A percentile compares a stretch with the other conserved stretches of the same genome.
Evolutionary conservation across 2,888 invertebrate genomes (phyloP).

Genomic region (Chaitophorus viminalis): DNA sequence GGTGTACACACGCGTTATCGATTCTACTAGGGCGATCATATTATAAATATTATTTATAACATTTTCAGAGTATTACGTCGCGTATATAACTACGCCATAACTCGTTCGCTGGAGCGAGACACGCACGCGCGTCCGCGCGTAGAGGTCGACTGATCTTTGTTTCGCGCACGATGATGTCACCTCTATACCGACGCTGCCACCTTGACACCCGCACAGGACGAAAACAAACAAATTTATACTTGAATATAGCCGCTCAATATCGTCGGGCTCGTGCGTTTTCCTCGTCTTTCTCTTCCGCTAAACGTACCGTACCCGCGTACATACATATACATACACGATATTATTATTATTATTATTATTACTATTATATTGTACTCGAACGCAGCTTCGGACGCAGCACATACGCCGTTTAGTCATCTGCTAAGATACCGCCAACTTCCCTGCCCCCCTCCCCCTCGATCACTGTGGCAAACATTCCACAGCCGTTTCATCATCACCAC

Average conservation of each 20-base stretch:
- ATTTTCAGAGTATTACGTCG: too few relatives aligned
- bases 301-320: too few relatives aligned
- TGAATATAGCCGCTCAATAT: neutral
- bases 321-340: too few relatives aligned
- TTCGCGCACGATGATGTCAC: slow-evolving; percentile 45
- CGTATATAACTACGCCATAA: neutral
- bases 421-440: neutral
- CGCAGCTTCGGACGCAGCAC: neutral
- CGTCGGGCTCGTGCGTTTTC: neutral
- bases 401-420: slow-evolving; percentile 33
- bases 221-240: slow-evolving; percentile 29
- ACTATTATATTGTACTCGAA: too few relatives aligned
- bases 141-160: slow-evolving; percentile 32
- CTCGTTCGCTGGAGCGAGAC: neutral
- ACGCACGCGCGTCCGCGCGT: neutral
- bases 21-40: too few relatives aligned
- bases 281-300: neutral
- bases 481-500: slow-evolving; percentile 47
- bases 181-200: neutral
- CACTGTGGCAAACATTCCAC: neutral
- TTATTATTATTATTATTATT: too few relatives aligned
- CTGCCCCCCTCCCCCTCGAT: neutral
- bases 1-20: too few relatives aligned
- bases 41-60: neutral
- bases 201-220: slow-evolving; percentile 35